Percentiles rank a stretch among this genome's conserved stretches.
Conservation (phyloP, 2,888 invertebrate genomes). For the Empis livida region DNA sequence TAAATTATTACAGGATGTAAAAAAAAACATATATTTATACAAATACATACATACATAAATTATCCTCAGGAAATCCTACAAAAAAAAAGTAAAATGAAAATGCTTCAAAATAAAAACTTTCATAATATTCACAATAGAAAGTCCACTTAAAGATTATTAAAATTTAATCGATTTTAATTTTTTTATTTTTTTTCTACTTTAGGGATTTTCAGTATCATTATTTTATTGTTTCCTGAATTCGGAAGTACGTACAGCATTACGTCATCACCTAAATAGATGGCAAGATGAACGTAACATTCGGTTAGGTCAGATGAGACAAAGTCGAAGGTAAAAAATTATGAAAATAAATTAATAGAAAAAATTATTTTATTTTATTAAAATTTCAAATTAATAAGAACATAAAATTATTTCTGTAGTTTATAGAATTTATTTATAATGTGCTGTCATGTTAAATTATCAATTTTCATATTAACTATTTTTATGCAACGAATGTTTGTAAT, state of each 20-base stretch:
- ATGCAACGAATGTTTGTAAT: too few relatives aligned
- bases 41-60: neutral
- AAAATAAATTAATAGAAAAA: neutral
- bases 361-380: neutral
- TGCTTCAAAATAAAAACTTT: too few relatives aligned
- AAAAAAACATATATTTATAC: too few relatives aligned
- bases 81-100: too few relatives aligned
- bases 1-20: constrained; percentile 31
- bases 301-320: constrained; percentile 25
- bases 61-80: neutral
- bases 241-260: constrained; percentile 74
- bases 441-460: too few relatives aligned
- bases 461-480: too few relatives aligned
- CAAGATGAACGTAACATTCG: constrained; percentile 32
- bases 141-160: too few relatives aligned
- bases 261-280: constrained; percentile 49
- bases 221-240: constrained; percentile 91
- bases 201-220: constrained; percentile 83
- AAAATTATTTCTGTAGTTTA: neutral
- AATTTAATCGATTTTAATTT: neutral
- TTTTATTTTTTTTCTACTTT: constrained; percentile 13
- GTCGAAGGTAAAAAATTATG: constrained; percentile 25
- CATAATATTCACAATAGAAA: too few relatives aligned
- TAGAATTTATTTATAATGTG: too few relatives aligned
- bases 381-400: constrained; percentile 2